Evolutionary conservation across 1,140 invertebrate species (phyloP), one percentile per base, ranked within the genome.

Genomic region (Leptoteleia sp.): DNA sequence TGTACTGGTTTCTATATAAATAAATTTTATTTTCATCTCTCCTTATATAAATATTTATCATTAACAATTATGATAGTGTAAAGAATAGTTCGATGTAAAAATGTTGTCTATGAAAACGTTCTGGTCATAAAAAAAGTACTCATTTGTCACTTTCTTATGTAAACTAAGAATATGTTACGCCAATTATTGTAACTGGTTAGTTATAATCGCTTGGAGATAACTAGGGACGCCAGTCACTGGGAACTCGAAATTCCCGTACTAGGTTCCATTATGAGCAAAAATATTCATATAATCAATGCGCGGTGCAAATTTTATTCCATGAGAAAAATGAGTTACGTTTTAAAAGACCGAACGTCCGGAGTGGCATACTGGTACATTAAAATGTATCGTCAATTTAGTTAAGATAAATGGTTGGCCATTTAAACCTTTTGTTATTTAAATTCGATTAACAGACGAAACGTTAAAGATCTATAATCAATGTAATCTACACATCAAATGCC

Each of bases 131-230:
- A 13, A 61, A 42, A 40, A 50, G 33, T 52, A 45, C 3, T 3
- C 6, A 6, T 3, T 27, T 45, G 54, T 65, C 52, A 52, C 52
- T 52, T 65, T 67, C 52, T 61, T 67, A 68, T 68, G 72, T 67
- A 67, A 67, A 65, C 61, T 40, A 67, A 67, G 42, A 27, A 43
- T 76, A 35, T 47, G 62, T 65, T 65, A 75, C 42, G 61, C 9
- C 61, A 75, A 67, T 67, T 65, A 57, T 61, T 75, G 35, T 22
- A 61, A 67, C 54, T 59, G 71, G 71, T 59, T 75, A 31, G 71
- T 59, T 65, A 50, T 61, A 67, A 67, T 67, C 71, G 52, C 52
- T 52, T 13, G 52, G 22, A 43, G 71, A 75, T 75, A 75, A 75
- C 40, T 22, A 59, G 59, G 17, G 37, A 42, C 57, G 57, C 52